Evolutionary conservation across 53 echinoderm and acorn worm species (phyloP).

Genomic region (Hippasteria phrygiana): DNA sequence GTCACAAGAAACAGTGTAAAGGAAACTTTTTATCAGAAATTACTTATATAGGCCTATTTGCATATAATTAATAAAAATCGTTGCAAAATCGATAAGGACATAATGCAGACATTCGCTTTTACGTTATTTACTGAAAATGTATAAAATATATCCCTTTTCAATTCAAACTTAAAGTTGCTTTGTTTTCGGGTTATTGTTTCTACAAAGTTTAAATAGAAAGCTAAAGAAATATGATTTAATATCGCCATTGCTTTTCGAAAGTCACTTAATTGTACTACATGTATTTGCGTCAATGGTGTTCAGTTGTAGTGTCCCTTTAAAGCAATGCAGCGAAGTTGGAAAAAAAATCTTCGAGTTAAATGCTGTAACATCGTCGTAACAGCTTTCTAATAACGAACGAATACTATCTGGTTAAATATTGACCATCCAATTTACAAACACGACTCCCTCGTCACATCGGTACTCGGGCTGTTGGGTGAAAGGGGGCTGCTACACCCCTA

Average conservation of each 20-base stretch:
- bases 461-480: background rate
- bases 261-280: too few relatives aligned
- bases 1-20: too few relatives aligned
- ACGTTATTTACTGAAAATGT: background rate
- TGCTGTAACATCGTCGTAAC: constrained; percentile 19
- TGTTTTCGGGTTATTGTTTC: too few relatives aligned
- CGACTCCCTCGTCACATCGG: background rate
- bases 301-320: background rate
- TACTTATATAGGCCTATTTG: too few relatives aligned
- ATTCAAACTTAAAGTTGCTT: too few relatives aligned
- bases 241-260: too few relatives aligned
- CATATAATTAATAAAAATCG: too few relatives aligned
- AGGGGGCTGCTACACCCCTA: background rate
- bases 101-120: background rate
- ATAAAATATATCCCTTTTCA: too few relatives aligned
- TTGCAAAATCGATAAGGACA: too few relatives aligned
- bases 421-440: constrained; percentile 23
- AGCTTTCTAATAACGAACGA: constrained; percentile 26
- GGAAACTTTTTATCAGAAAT: too few relatives aligned
- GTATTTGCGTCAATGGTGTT: background rate
- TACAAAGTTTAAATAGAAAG: too few relatives aligned
- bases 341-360: background rate
- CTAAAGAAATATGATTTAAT: too few relatives aligned
- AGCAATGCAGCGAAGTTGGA: background rate
- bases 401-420: constrained; percentile 57